Evolutionary conservation across 2,888 invertebrate species (phyloP).

Genomic region (Furcula furcula): DNA sequence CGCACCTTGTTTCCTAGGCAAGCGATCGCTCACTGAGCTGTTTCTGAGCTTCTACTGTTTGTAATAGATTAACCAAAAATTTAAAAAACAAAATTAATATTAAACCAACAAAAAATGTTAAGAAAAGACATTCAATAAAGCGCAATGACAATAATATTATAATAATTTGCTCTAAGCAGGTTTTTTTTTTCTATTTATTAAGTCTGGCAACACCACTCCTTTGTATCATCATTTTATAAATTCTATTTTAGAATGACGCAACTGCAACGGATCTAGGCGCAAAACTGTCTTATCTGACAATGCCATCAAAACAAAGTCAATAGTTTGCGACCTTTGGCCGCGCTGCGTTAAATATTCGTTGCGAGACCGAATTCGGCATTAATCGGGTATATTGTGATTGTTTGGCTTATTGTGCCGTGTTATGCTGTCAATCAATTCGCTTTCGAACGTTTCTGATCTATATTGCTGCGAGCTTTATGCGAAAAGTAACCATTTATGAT

Average conservation of each 20-base stretch:
- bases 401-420: slow-evolving; percentile 65
- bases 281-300: slow-evolving; percentile 62
- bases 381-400: slow-evolving; percentile 60
- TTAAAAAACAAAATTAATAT: too few species aligned
- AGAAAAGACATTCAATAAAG: too few species aligned
- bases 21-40: too few species aligned
- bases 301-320: slow-evolving; percentile 72
- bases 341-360: slow-evolving; percentile 46
- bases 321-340: slow-evolving; percentile 69
- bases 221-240: slow-evolving; percentile 11
- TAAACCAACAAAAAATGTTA: too few species aligned
- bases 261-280: slow-evolving; percentile 36
- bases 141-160: too few species aligned
- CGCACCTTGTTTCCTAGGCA: too few species aligned
- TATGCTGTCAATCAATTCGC: slow-evolving; percentile 73
- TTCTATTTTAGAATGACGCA: slow-evolving; percentile 41
- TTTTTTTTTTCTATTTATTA: too few species aligned
- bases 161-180: background rate
- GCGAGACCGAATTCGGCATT: slow-evolving; percentile 64
- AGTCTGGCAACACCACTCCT: background rate
- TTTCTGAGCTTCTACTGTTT: too few species aligned
- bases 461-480: slow-evolving; percentile 47
- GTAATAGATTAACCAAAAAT: too few species aligned
- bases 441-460: slow-evolving; percentile 66
- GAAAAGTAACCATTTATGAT: slow-evolving; percentile 20